Evolutionary conservation across 2,888 invertebrate species (phyloP).

Genomic region (Pelosia muscerda): DNA sequence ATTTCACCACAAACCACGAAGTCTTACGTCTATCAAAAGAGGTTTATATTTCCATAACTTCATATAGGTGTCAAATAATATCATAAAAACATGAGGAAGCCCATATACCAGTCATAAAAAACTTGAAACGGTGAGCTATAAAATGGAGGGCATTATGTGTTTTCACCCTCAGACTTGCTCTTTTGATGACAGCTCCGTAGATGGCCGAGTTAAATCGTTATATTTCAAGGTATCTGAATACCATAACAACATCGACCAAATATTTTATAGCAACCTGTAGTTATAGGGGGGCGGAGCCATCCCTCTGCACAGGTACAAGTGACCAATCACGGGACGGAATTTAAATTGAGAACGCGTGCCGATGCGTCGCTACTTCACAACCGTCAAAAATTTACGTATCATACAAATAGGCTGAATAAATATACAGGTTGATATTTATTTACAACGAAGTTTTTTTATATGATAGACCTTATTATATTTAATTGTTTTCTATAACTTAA

Average conservation of each 20-base stretch:
- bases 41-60: neutral
- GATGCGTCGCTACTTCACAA: slow-evolving; percentile 71
- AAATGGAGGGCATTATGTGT: slow-evolving; percentile 13
- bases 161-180: slow-evolving; percentile 41
- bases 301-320: slow-evolving; percentile 38
- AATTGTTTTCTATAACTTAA: no score
- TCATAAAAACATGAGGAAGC: neutral
- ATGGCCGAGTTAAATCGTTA: slow-evolving; percentile 36
- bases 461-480: no score
- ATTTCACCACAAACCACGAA: neutral
- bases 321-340: slow-evolving; percentile 63
- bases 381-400: slow-evolving; percentile 75
- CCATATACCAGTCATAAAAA: slow-evolving; percentile 9
- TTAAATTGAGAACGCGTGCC: slow-evolving; percentile 77
- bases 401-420: slow-evolving; percentile 65
- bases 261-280: slow-evolving; percentile 58
- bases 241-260: slow-evolving; percentile 62
- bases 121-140: slow-evolving; percentile 9
- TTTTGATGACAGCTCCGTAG: slow-evolving; percentile 30
- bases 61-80: slow-evolving; percentile 3
- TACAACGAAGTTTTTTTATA: neutral
- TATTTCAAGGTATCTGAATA: slow-evolving; percentile 36
- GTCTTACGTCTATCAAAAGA: neutral
- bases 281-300: slow-evolving; percentile 58
- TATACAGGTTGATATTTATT: slow-evolving; percentile 60